Conservation (phyloP, 2,888 invertebrate species). For the Andrena flavipes region DNA sequence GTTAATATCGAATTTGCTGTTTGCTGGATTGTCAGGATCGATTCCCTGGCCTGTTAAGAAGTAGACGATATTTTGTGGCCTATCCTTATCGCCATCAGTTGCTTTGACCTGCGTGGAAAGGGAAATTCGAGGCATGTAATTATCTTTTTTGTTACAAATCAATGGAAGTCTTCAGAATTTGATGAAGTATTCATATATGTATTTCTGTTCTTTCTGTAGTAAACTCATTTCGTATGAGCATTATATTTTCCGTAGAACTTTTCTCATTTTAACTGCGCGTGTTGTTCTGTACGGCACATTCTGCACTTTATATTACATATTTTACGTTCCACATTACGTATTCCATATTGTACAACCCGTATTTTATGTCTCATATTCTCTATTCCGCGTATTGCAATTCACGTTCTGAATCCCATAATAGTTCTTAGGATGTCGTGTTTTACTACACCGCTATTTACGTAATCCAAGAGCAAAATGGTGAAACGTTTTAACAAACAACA, state of each 20-base stretch:
- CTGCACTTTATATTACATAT: neutral
- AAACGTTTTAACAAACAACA: neutral
- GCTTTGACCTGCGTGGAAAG: slow-evolving; percentile 92
- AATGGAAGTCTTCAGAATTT: neutral
- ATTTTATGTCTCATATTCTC: slow-evolving; percentile 1
- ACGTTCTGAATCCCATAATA: slow-evolving; percentile 1
- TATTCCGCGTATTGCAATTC: neutral
- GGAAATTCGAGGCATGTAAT: neutral
- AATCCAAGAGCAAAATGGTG: neutral
- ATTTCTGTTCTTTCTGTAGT: too few relatives aligned
- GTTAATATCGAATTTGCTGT: slow-evolving; percentile 98
- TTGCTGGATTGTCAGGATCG: slow-evolving; percentile 97
- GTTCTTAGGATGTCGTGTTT: neutral
- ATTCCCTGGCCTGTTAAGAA: slow-evolving; percentile 98
- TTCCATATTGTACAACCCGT: neutral
- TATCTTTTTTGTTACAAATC: neutral
- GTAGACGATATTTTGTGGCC: slow-evolving; percentile 97
- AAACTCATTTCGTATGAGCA: too few relatives aligned
- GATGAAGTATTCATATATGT: neutral
- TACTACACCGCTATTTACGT: neutral
- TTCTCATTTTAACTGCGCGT: neutral
- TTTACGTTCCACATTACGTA: slow-evolving; percentile 15
- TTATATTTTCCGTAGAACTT: too few relatives aligned
- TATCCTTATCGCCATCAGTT: slow-evolving; percentile 97
- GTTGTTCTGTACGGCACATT: neutral